Evolutionary conservation across 2,888 invertebrate genomes (phyloP).

Genomic region (Drosophila fulvimacula): DNA sequence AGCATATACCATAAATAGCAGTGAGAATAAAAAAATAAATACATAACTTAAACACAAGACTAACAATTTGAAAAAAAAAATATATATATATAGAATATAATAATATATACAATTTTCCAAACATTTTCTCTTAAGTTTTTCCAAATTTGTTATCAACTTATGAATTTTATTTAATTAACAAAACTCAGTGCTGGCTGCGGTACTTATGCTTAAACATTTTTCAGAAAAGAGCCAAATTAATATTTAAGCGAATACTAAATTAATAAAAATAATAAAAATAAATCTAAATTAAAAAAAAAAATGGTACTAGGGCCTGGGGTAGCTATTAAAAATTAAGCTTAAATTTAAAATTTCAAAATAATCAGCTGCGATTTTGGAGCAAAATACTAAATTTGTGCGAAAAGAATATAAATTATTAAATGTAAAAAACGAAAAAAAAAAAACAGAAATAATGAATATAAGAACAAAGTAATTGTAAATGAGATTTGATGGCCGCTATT

Average conservation of each 20-base stretch:
- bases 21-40: conserved; percentile 14
- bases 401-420: conserved; percentile 62
- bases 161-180: conserved; percentile 26
- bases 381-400: conserved; percentile 56
- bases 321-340: conserved; percentile 52
- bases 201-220: conserved; percentile 54
- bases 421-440: conserved; percentile 47
- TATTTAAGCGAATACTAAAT: conserved; percentile 57
- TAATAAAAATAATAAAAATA: conserved; percentile 20
- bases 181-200: conserved; percentile 58
- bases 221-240: conserved; percentile 71
- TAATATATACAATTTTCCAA: conserved; percentile 6
- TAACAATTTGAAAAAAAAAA: conserved; percentile 19
- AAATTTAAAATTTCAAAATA: conserved; percentile 16
- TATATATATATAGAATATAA: neutral
- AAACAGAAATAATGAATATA: conserved; percentile 12
- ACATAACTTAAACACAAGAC: conserved; percentile 10
- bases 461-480: conserved; percentile 41
- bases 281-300: conserved; percentile 38
- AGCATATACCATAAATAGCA: conserved; percentile 39
- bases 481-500: conserved; percentile 47
- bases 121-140: conserved; percentile 14
- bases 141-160: conserved; percentile 17
- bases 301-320: conserved; percentile 77
- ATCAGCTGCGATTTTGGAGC: conserved; percentile 50